Percentiles rank a stretch among this genome's conserved stretches.
phyloP scores from a whole-genome alignment of 2,113 vertebrate genomes.

The Cygnus atratus region DNA sequence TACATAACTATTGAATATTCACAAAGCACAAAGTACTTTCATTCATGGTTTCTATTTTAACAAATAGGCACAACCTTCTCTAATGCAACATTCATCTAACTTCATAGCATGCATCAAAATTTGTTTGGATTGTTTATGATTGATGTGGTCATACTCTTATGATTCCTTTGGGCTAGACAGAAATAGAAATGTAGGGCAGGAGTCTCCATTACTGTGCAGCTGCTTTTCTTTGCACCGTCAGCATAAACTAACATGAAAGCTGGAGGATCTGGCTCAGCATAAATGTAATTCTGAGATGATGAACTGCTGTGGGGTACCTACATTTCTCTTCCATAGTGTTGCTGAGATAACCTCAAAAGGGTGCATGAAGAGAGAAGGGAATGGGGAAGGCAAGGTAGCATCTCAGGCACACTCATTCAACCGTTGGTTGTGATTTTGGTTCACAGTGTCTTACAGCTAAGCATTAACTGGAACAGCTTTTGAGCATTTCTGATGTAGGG shows the following conservation, averaged over 20 bases:
- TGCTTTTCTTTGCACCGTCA: slow-evolving; percentile 56
- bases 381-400: background rate
- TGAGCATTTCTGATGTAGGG: background rate
- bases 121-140: slow-evolving; percentile 38
- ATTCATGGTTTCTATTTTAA: slow-evolving; percentile 15
- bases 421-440: background rate
- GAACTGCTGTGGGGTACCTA: slow-evolving; percentile 22
- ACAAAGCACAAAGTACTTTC: background rate
- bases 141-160: slow-evolving; percentile 57
- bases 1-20: background rate
- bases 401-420: background rate
- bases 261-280: slow-evolving; percentile 46
- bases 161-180: slow-evolving; percentile 34
- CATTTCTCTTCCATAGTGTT: background rate
- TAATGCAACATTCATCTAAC: slow-evolving; percentile 1
- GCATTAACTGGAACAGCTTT: background rate
- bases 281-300: slow-evolving; percentile 34
- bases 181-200: slow-evolving; percentile 64
- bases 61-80: background rate
- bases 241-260: slow-evolving; percentile 1
- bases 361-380: background rate
- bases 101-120: slow-evolving; percentile 18
- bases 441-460: background rate
- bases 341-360: background rate
- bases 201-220: slow-evolving; percentile 56